Percentiles rank a stretch among this genome's conserved stretches.
Conservation (phyloP, 1,140 invertebrate genomes). For the Orchesella cincta region DNA sequence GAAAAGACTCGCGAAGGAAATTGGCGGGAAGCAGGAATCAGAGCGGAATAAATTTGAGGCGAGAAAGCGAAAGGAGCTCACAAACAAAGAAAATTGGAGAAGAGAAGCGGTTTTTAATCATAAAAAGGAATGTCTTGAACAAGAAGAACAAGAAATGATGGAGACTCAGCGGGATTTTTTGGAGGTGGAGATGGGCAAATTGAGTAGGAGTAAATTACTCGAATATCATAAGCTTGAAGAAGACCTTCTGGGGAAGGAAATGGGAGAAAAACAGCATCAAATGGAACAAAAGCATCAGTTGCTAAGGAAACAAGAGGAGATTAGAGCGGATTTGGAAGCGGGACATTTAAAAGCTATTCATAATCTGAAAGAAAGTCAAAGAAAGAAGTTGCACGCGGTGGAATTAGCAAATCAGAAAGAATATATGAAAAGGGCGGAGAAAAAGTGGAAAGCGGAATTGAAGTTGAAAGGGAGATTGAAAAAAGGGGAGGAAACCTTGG, state of each 20-base stretch:
- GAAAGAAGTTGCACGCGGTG: slow-evolving; percentile 87
- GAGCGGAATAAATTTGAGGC: neutral
- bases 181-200: slow-evolving; percentile 87
- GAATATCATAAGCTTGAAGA: slow-evolving; percentile 84
- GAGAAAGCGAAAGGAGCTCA: neutral
- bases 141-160: slow-evolving; percentile 80
- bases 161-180: slow-evolving; percentile 85
- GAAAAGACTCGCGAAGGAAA: slow-evolving; percentile 92
- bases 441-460: slow-evolving; percentile 89
- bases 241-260: slow-evolving; percentile 83
- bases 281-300: slow-evolving; percentile 91
- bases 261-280: no score
- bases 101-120: neutral
- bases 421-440: slow-evolving; percentile 89
- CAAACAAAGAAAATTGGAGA: no score
- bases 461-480: no score
- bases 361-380: slow-evolving; percentile 81
- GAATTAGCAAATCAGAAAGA: slow-evolving; percentile 95
- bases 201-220: slow-evolving; percentile 83
- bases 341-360: slow-evolving; percentile 93
- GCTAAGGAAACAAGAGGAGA: slow-evolving; percentile 92
- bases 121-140: slow-evolving; percentile 49
- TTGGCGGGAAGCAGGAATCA: slow-evolving; percentile 54
- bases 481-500: no score
- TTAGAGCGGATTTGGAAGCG: slow-evolving; percentile 94